Evolutionary conservation across 2,113 vertebrate species (phyloP).

Genomic region (Hippoglossus stenolepis): DNA sequence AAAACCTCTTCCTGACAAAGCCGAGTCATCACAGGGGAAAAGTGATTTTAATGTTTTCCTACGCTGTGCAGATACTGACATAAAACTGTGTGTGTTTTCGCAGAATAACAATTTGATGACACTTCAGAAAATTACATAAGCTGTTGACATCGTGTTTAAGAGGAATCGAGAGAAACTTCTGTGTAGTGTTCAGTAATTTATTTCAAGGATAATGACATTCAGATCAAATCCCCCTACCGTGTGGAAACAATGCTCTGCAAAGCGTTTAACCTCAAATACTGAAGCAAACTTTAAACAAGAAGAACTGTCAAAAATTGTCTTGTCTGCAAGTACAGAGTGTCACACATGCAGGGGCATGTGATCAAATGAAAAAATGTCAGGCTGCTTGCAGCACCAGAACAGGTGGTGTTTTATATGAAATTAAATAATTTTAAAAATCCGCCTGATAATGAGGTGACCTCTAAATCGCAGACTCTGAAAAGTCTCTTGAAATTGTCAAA

Average conservation of each 20-base stretch:
- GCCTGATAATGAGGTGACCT: conserved; percentile 1
- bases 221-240: background rate
- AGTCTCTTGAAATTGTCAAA: conserved; percentile 14
- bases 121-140: background rate
- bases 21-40: conserved; percentile 35
- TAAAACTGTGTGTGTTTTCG: background rate
- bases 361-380: background rate
- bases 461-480: conserved; percentile 7
- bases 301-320: background rate
- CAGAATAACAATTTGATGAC: conserved; percentile 14
- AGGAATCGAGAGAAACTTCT: background rate
- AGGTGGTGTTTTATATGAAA: conserved; percentile 48
- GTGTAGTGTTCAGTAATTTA: background rate
- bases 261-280: background rate
- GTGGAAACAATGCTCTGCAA: background rate
- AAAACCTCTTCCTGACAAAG: conserved; percentile 36
- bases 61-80: conserved; percentile 3
- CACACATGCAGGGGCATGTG: background rate
- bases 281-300: background rate
- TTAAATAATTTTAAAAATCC: background rate
- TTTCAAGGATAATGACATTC: background rate
- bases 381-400: conserved; percentile 7
- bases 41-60: conserved; percentile 24
- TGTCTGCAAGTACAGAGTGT: background rate
- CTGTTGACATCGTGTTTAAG: background rate